Evolutionary conservation across 2,888 invertebrate species (phyloP).

Genomic region (Parapristionchus giblindavisi): DNA sequence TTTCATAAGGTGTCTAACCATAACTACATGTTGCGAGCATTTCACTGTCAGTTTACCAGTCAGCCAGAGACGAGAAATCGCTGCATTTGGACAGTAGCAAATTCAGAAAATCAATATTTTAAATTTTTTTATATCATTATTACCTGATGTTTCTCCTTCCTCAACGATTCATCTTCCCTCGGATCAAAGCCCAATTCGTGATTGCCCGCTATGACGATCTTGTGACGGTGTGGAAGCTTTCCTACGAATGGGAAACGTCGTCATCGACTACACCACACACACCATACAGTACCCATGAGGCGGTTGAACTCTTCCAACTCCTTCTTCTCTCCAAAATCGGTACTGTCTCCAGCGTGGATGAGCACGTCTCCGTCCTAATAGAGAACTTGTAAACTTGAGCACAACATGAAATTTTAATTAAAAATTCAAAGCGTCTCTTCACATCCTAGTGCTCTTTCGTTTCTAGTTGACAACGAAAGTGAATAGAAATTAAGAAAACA

Average conservation of each 20-base stretch:
- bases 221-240: constrained; percentile 80
- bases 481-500: too few relatives aligned
- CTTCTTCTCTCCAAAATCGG: constrained; percentile 70
- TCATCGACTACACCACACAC: not conserved
- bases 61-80: too few relatives aligned
- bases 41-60: too few relatives aligned
- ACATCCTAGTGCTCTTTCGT: too few relatives aligned
- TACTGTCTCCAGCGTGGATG: constrained; percentile 86
- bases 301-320: constrained; percentile 46
- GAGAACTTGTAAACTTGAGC: constrained; percentile 23
- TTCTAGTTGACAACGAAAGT: too few relatives aligned
- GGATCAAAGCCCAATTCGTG: constrained; percentile 85
- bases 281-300: not conserved
- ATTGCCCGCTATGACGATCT: constrained; percentile 86
- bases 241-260: constrained; percentile 69
- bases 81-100: not conserved
- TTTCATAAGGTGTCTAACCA: too few relatives aligned
- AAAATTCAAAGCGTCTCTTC: not conserved
- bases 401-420: not conserved
- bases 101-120: not conserved
- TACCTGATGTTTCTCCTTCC: constrained; percentile 39
- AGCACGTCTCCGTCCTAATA: constrained; percentile 84
- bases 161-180: constrained; percentile 47
- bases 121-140: not conserved
- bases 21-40: too few relatives aligned